A percentile compares a stretch with the other conserved stretches of the same genome.
phyloP scores from a whole-genome alignment of 2,888 invertebrate species.

The Apeira syringaria region DNA sequence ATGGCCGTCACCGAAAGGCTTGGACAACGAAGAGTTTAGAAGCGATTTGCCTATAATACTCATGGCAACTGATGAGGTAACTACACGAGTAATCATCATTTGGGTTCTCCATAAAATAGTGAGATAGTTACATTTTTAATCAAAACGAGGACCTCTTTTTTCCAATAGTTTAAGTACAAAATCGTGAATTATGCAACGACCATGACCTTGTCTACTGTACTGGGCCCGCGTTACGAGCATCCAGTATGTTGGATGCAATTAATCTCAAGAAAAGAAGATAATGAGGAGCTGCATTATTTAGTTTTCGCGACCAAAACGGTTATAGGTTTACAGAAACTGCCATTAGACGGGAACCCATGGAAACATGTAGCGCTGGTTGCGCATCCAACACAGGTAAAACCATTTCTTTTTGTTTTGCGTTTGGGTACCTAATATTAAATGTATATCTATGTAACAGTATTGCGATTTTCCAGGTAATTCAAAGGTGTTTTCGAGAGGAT shows the following conservation, averaged over 20 bases:
- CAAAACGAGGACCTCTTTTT: background rate
- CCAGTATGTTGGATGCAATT: slow-evolving; percentile 78
- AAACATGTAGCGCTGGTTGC: slow-evolving; percentile 85
- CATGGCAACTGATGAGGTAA: slow-evolving; percentile 85
- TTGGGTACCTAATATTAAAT: too few species aligned
- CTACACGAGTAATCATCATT: too few species aligned
- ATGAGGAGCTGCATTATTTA: slow-evolving; percentile 68
- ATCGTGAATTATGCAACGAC: slow-evolving; percentile 85
- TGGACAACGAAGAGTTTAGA: slow-evolving; percentile 45
- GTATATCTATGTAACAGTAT: too few species aligned
- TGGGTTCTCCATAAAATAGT: too few species aligned
- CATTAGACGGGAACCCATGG: slow-evolving; percentile 90
- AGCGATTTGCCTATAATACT: slow-evolving; percentile 71
- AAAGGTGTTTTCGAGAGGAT: slow-evolving; percentile 62
- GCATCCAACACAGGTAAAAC: slow-evolving; percentile 85
- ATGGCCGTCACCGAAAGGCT: slow-evolving; percentile 54
- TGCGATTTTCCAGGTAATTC: slow-evolving; percentile 41
- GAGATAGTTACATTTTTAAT: background rate
- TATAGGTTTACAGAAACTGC: slow-evolving; percentile 87
- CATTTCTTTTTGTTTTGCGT: too few species aligned
- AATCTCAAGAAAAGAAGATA: slow-evolving; percentile 47
- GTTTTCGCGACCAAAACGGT: slow-evolving; percentile 85
- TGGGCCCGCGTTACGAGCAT: slow-evolving; percentile 87
- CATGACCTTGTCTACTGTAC: slow-evolving; percentile 85
- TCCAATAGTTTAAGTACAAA: slow-evolving; percentile 86